These are phyloP conservation scores for Phylloscopus trochiloides DNA, from an alignment of 2,113 vertebrate species.

Conservation along the genomic window DNA sequence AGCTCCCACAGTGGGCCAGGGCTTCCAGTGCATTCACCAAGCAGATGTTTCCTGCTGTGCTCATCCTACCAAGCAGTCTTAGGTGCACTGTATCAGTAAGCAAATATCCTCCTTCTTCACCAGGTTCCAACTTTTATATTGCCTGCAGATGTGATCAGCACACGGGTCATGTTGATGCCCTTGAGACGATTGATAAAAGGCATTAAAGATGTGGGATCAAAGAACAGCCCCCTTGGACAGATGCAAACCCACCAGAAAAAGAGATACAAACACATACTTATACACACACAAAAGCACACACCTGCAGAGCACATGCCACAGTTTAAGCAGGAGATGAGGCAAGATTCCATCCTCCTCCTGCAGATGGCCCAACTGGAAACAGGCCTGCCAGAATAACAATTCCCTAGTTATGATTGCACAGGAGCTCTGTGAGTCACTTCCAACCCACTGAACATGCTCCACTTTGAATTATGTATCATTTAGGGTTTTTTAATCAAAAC, in stretches of 20 bases:
- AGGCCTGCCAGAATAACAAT: background rate
- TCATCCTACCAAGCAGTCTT: background rate
- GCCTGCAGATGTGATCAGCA: background rate
- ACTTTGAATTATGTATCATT: background rate
- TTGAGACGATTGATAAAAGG: background rate
- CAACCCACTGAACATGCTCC: background rate
- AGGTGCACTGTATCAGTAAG: background rate
- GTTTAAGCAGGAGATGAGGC: background rate
- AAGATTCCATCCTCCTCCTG: background rate
- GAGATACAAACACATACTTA: rapidly evolving
- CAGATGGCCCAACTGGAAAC: background rate
- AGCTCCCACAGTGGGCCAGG: background rate
- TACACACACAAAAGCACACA: background rate
- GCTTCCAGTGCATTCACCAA: background rate
- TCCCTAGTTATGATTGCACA: background rate
- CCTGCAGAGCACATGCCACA: background rate
- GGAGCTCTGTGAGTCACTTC: background rate
- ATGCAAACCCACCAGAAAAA: background rate
- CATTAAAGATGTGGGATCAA: background rate
- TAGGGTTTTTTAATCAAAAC: background rate
- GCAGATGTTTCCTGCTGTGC: background rate
- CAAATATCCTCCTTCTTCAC: background rate
- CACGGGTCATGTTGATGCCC: background rate
- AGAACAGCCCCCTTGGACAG: background rate
- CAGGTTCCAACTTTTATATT: background rate